These are phyloP conservation scores for Malurus melanocephalus DNA, from an alignment of 2,113 vertebrate species.

Conservation along the genomic window DNA sequence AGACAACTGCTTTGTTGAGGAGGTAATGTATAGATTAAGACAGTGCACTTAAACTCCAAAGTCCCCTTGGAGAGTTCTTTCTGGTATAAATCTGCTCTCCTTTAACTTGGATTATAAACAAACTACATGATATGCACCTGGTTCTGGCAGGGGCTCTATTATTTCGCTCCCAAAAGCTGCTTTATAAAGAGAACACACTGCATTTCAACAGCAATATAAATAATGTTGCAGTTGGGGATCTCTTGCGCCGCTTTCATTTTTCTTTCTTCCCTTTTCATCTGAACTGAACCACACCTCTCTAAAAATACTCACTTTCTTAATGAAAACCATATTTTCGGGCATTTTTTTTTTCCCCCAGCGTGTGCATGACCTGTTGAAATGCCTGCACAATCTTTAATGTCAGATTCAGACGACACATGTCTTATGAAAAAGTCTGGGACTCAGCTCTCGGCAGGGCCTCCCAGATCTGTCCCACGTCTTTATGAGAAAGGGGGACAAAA, in stretches of 20 bases:
- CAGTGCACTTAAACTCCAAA: constrained; percentile 19
- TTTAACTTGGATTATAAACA: constrained; percentile 53
- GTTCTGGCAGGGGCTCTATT: constrained; percentile 23
- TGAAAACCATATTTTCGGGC: constrained; percentile 77
- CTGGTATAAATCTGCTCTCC: constrained; percentile 39
- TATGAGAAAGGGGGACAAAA: constrained; percentile 78
- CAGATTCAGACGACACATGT: constrained; percentile 78
- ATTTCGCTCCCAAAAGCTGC: constrained; percentile 51
- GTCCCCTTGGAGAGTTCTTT: constrained; percentile 18
- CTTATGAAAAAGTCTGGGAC: constrained; percentile 76
- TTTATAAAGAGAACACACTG: constrained; percentile 46
- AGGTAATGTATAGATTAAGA: constrained; percentile 45
- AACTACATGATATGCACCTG: constrained; percentile 40
- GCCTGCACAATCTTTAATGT: constrained; percentile 75
- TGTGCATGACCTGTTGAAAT: constrained; percentile 69
- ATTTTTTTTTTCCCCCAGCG: background rate
- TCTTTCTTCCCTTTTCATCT: constrained; percentile 57
- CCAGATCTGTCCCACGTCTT: constrained; percentile 73
- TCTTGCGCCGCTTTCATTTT: constrained; percentile 37
- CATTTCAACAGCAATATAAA: constrained; percentile 59
- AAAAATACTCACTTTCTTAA: constrained; percentile 78
- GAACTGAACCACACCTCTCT: constrained; percentile 74
- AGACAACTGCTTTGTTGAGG: constrained; percentile 29
- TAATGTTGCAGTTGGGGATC: constrained; percentile 56
- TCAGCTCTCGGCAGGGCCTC: constrained; percentile 61